phyloP scores from a whole-genome alignment of 1,140 invertebrate genomes.

The Drosophila seguyi region DNA sequence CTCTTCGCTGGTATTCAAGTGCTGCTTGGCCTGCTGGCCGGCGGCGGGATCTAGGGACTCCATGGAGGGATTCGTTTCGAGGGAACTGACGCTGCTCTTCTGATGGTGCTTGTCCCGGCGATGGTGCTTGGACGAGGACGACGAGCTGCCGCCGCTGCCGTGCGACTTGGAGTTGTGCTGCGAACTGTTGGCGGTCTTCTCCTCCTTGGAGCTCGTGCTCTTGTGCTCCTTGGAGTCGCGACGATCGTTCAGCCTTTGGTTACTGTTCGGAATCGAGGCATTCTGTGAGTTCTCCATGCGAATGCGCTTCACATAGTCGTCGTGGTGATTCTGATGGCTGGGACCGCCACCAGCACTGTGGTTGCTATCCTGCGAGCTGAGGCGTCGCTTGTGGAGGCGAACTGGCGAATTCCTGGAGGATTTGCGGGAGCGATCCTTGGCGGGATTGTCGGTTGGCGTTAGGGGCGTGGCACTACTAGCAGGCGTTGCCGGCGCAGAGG shows the following conservation, averaged over 20 bases:
- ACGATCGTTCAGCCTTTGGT: conserved; percentile 86
- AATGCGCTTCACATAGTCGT: conserved; percentile 90
- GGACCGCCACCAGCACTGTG: conserved; percentile 84
- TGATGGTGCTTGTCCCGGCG: conserved; percentile 63
- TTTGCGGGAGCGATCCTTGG: conserved; percentile 70
- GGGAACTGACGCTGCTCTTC: conserved; percentile 48
- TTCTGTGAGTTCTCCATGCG: conserved; percentile 86
- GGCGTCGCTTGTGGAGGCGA: conserved; percentile 89
- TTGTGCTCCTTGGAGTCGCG: conserved; percentile 90
- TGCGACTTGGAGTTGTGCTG: conserved; percentile 51
- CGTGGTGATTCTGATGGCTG: conserved; percentile 58
- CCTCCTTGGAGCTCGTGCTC: conserved; percentile 53
- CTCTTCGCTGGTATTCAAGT: conserved; percentile 68
- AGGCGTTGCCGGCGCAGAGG: conserved; percentile 9
- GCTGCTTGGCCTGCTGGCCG: conserved; percentile 27
- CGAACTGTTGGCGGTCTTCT: conserved; percentile 44
- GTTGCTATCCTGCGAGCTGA: conserved; percentile 91
- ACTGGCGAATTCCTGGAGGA: conserved; percentile 87
- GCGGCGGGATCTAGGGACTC: conserved; percentile 11
- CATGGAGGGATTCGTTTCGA: conserved; percentile 25
- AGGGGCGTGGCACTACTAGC: not conserved
- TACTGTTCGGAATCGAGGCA: conserved; percentile 24
- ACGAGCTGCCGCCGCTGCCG: conserved; percentile 38
- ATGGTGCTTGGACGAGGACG: conserved; percentile 68
- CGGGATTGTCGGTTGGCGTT: conserved; percentile 17